A percentile compares a stretch with the other conserved stretches of the same genome.
phyloP scores from a whole-genome alignment of 2,888 invertebrate species.

The Caenorhabditis parvicauda region DNA sequence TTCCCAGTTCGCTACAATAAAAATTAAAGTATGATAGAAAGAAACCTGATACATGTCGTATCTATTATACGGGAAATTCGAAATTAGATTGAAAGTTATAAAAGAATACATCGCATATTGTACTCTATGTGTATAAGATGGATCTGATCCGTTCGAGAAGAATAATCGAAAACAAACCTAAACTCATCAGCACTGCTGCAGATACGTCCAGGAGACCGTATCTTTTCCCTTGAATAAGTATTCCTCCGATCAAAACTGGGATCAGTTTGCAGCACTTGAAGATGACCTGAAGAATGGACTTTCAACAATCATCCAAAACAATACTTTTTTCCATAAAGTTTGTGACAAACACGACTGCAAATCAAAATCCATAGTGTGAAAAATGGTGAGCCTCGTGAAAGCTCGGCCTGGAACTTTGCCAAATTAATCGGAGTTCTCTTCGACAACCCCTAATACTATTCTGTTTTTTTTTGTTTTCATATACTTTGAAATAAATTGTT shows the following conservation, averaged over 20 bases:
- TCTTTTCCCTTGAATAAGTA: slow-evolving; percentile 75
- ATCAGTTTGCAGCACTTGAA: slow-evolving; percentile 96
- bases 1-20: not conserved
- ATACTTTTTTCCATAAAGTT: not conserved
- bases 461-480: too few relatives aligned
- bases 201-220: slow-evolving; percentile 44
- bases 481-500: not conserved
- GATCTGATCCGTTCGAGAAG: too few relatives aligned
- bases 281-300: slow-evolving; percentile 77
- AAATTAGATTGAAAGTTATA: not conserved
- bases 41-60: too few relatives aligned
- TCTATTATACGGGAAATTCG: not conserved
- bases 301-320: not conserved
- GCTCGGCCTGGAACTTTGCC: too few relatives aligned
- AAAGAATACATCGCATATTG: not conserved
- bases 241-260: slow-evolving; percentile 89
- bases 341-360: not conserved
- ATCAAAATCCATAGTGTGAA: too few relatives aligned
- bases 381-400: too few relatives aligned
- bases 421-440: too few relatives aligned
- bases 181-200: slow-evolving; percentile 57
- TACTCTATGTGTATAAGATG: too few relatives aligned
- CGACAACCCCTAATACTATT: too few relatives aligned
- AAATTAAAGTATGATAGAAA: too few relatives aligned
- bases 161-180: slow-evolving; percentile 29